Base-by-base conservation (phyloP, 2,797 vertebrate species). In the Hypotaenidia okinawae region DNA sequence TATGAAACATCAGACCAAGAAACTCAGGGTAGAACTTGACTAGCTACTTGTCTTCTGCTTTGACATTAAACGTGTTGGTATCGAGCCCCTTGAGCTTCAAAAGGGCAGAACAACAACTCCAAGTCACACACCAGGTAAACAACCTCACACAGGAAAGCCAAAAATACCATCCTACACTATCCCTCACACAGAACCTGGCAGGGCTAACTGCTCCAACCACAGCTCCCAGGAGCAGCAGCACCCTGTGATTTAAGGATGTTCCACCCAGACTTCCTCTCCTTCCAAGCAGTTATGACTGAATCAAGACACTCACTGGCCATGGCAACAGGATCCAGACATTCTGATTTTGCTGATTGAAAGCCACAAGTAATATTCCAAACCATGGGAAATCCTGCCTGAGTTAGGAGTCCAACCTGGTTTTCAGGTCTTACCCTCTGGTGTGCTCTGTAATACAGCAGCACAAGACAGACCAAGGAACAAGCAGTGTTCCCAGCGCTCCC, bases 171-270 rank as follows among this genome's bases (percentile, higher is more conserved):
- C 33, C 59, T 8, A 68, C 57, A 33, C 21, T 27, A 28, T 4
- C 5, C 57, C n/a, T 16, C 10, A 12, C 1, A 16, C 1, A 13
- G 37, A 17, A 25, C 16, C 39, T n/a, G 57, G 24, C 41, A 64
- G 47, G 13, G 10, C 33, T 47, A 10, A 6, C 9, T 23, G 47
- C 43, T 14, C 2, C 9, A 5, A 52, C 33, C 1, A 19, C n/a
- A 27, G 10, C 16, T 45, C 78, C 18, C 35, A 39, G 37, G 25
- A 2, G 2, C 1, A 35, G 4, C 16, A n/a, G 17, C 17, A 35
- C 13, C 0, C 1, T 1, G 12, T 6, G 7, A 73, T 43, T 39
- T 21, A 30, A 18, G 9, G 45, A 33, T 39, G 22, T 8, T 23
- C 28, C 47, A 35, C 58, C 43, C n/a, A 39, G 35, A 58, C 27